These are phyloP conservation scores for Indri indri DNA, from an alignment of 2,113 vertebrate genomes.

Conservation along the genomic window DNA sequence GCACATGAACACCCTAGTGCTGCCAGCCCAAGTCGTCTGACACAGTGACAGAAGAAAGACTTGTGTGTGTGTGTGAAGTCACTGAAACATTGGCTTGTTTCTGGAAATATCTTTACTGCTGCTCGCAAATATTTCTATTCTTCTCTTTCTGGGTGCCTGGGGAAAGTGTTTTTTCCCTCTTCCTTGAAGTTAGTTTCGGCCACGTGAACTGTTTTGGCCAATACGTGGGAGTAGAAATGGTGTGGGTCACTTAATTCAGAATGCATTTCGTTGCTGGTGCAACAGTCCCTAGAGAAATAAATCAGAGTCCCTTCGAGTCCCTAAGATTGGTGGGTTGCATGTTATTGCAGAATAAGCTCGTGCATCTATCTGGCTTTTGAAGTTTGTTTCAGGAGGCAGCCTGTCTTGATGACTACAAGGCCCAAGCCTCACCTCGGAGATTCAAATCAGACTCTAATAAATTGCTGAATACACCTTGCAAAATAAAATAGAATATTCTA, in stretches of 20 bases:
- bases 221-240: background rate
- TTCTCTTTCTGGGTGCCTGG: background rate
- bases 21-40: background rate
- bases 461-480: background rate
- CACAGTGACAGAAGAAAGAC: background rate
- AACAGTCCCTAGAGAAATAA: background rate
- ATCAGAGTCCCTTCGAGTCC: background rate
- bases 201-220: background rate
- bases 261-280: background rate
- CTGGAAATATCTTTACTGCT: background rate
- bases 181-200: background rate
- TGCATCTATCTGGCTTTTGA: background rate
- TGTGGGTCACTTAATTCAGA: background rate
- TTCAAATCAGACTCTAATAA: background rate
- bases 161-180: background rate
- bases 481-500: background rate
- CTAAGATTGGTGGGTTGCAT: background rate
- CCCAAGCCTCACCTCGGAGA: background rate
- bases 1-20: too few relatives aligned
- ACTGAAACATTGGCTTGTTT: background rate
- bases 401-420: background rate
- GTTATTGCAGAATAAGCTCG: background rate
- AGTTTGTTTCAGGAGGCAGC: background rate
- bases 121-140: background rate
- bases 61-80: background rate